phyloP scores from a whole-genome alignment of 2,797 vertebrate species.

The Steatocranus sp. region DNA sequence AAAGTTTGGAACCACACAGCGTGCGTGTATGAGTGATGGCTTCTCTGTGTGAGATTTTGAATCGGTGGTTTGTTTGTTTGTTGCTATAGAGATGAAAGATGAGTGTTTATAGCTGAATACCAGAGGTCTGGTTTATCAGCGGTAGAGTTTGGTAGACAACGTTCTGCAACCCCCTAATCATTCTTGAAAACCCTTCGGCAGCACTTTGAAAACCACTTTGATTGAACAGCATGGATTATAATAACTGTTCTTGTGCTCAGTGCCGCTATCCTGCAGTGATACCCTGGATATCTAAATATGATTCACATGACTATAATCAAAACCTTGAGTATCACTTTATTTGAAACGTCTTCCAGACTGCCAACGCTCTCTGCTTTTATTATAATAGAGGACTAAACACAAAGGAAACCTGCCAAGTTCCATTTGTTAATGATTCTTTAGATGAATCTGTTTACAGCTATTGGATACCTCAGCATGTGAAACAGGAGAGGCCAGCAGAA shows the following conservation, averaged over 20 bases:
- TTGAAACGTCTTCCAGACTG: background rate
- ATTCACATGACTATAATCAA: background rate
- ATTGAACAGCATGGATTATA: constrained; percentile 20
- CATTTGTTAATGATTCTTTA: constrained; percentile 60
- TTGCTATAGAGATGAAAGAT: constrained; percentile 36
- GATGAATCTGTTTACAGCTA: constrained; percentile 51
- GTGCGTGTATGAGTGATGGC: constrained; percentile 22
- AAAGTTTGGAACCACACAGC: background rate
- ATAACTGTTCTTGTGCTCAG: constrained; percentile 12
- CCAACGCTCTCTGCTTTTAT: background rate
- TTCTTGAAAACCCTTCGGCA: constrained; percentile 10
- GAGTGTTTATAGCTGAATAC: constrained; percentile 8
- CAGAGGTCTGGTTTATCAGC: constrained; percentile 21
- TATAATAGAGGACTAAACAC: background rate
- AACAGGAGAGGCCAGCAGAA: constrained; percentile 42
- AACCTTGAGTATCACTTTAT: background rate
- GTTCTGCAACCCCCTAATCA: constrained; percentile 23
- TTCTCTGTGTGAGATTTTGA: constrained; percentile 5
- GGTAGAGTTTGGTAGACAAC: background rate
- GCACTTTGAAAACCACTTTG: constrained; percentile 1
- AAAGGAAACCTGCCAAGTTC: constrained; percentile 21
- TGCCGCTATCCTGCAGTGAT: constrained; percentile 11
- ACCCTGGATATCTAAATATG: constrained; percentile 13
- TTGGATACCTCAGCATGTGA: constrained; percentile 48
- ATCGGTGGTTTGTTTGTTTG: constrained; percentile 43